Evolutionary conservation across 1,140 invertebrate genomes (phyloP), one percentile per base, ranked within the genome.

Genomic region (Antheraea mylitta): DNA sequence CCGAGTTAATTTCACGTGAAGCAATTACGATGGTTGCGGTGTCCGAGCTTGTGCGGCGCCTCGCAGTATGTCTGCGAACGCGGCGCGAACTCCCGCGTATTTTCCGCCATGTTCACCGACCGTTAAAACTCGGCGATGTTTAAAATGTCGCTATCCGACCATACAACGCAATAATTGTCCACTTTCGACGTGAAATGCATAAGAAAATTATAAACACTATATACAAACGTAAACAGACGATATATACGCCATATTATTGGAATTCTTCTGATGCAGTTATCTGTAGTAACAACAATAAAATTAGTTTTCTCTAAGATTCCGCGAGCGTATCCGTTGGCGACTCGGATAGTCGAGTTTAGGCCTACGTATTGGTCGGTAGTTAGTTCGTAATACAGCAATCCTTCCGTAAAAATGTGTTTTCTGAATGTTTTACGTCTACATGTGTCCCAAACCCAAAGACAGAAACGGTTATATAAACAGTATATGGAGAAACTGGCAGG

Each of bases 381-480:
- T 30, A 30, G 1, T 30, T 30, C 1, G 1, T 30, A 30, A 22
- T 62, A 76, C n/a, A 71, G 72, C 11, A 63, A 79, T 66, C 72
- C 81, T 61, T 59, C 64, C n/a, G 63, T 83, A n/a, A 90, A 85
- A 69, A 93, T 93, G 92, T 93, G 92, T 81, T 91, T 93, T 68
- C 74, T 93, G 30, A 93, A 93, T 72, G 89, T 93, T 18, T 68
- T 93, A 18, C 83, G 92, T 3, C 71, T 93, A n/a, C 92, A 93
- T 53, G 89, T 93, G 7, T 86, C 90, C 0, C 90, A 93, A 67
- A 92, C 72, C 58, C 92, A 93, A 69, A 77, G 92, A 9, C 92
- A 93, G 78, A 93, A 93, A 79, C 81, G 89, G 22, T 77, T 93
- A n/a, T 93, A 92, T 71, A 93, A 92, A 76, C 89, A 92, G 71